A percentile compares a stretch with the other conserved stretches of the same genome.
Conservation (phyloP, 2,797 vertebrate genomes). For the Danionella dracula region DNA sequence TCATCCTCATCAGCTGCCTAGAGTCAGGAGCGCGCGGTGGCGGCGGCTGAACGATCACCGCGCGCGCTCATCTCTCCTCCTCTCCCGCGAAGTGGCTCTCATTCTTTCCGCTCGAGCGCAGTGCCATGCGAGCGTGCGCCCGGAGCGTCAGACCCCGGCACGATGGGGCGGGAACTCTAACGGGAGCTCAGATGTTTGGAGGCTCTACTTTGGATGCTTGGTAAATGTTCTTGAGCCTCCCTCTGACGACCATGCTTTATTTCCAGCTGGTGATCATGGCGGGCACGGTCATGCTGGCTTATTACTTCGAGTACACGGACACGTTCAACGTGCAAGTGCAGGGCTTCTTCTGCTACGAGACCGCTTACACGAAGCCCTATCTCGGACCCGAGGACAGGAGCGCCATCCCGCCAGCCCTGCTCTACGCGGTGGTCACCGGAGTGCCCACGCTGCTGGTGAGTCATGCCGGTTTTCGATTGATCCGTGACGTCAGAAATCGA, state of each 20-base stretch:
- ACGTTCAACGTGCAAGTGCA: conserved; percentile 94
- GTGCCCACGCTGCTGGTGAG: conserved; percentile 91
- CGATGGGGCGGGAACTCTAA: conserved; percentile 48
- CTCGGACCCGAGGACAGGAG: conserved; percentile 91
- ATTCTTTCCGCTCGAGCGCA: conserved; percentile 12
- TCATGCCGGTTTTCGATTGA: conserved; percentile 25
- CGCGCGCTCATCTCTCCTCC: not conserved
- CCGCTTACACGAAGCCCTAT: conserved; percentile 89
- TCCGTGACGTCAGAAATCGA: not conserved
- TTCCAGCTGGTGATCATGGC: conserved; percentile 97
- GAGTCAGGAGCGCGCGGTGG: conserved; percentile 12
- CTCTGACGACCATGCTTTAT: conserved; percentile 76
- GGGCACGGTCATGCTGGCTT: conserved; percentile 95
- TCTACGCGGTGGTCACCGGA: conserved; percentile 85
- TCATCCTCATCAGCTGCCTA: conserved; percentile 26
- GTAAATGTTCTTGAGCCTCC: conserved; percentile 49
- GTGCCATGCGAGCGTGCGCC: conserved; percentile 42
- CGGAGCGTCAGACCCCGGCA: conserved; percentile 36
- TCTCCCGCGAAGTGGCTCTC: no score
- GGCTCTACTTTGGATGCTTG: conserved; percentile 36
- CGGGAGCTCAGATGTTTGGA: conserved; percentile 22
- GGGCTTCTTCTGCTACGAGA: conserved; percentile 97
- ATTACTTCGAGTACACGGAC: conserved; percentile 97
- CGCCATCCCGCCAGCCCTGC: conserved; percentile 85
- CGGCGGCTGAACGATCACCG: not conserved